Percentiles rank a stretch among this genome's conserved stretches.
Conservation (phyloP, 2,113 vertebrate species). For the Phrynosoma blainvillii region DNA sequence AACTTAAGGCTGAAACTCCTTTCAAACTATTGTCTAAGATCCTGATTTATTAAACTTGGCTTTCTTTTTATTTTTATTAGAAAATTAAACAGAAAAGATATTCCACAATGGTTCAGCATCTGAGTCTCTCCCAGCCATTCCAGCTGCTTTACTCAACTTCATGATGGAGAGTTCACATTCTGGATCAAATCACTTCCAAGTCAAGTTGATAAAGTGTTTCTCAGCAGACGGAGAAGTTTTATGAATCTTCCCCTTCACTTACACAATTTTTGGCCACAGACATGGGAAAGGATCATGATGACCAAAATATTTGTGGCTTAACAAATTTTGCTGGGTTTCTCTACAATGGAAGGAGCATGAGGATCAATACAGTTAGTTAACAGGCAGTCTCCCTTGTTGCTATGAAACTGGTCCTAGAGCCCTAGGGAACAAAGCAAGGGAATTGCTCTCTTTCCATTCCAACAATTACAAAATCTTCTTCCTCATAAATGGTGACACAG, state of each 20-base stretch:
- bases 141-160: background rate
- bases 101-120: background rate
- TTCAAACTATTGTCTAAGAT: background rate
- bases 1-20: background rate
- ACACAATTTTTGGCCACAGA: background rate
- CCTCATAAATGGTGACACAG: background rate
- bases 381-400: background rate
- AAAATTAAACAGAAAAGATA: background rate
- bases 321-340: background rate
- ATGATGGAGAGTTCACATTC: background rate
- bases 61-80: background rate
- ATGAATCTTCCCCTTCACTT: no score
- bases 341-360: background rate
- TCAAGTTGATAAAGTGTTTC: background rate
- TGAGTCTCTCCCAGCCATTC: background rate
- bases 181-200: background rate
- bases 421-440: background rate
- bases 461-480: background rate
- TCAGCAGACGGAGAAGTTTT: background rate
- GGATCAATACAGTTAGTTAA: background rate
- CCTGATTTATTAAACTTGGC: background rate
- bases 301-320: background rate
- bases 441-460: background rate
- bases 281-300: background rate
- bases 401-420: background rate